These are phyloP conservation scores for Darevskia mixta DNA, from an alignment of 2,797 vertebrate species.

Conservation along the genomic window DNA sequence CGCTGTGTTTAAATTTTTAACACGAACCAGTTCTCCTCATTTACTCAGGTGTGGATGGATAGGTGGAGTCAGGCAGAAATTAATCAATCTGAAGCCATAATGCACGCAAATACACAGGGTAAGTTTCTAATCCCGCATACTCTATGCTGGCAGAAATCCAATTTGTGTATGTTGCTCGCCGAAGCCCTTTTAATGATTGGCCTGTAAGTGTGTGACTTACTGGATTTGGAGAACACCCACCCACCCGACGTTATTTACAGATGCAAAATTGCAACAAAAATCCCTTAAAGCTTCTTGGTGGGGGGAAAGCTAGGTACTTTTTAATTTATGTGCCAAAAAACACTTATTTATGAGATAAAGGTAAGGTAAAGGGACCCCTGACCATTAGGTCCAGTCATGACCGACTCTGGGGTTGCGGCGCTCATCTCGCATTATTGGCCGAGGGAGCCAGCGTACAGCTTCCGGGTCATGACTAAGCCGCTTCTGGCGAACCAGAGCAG, in stretches of 20 bases:
- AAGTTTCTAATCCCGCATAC: neutral
- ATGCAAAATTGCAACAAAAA: neutral
- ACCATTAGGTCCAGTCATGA: no score
- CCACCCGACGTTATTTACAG: neutral
- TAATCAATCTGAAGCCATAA: conserved; percentile 14
- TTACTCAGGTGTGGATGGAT: conserved; percentile 5
- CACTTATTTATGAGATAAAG: neutral
- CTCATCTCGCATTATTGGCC: no score
- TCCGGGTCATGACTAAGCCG: no score
- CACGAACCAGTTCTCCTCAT: conserved; percentile 15
- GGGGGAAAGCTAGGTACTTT: neutral
- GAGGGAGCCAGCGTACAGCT: no score
- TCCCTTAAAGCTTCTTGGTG: neutral
- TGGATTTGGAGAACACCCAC: neutral
- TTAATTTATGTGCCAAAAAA: neutral
- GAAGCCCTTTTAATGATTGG: neutral
- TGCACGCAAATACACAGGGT: neutral
- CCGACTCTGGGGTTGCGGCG: no score
- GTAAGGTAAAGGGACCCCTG: no score
- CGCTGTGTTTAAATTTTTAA: conserved; percentile 25
- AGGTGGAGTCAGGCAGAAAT: neutral
- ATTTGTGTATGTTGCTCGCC: neutral
- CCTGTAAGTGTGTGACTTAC: neutral
- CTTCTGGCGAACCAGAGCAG: no score
- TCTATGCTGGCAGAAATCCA: neutral